Evolutionary conservation across 2,113 vertebrate species (phyloP).

Genomic region (Phylloscopus whistleri): DNA sequence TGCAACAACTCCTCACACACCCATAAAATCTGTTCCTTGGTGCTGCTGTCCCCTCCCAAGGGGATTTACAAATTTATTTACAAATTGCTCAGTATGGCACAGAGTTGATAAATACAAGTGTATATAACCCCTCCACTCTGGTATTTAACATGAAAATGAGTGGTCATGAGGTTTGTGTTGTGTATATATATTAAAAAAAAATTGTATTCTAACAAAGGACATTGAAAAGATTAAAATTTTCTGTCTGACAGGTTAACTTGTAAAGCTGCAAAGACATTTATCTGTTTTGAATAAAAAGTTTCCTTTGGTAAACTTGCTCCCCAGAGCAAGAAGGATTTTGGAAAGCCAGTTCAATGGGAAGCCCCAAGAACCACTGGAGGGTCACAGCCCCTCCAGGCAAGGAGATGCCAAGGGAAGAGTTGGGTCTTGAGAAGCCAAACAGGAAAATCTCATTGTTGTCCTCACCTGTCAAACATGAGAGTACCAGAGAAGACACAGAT

Average conservation of each 20-base stretch:
- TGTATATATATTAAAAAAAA: background rate
- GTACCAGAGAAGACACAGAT: background rate
- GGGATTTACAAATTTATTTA: background rate
- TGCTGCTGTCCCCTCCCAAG: background rate
- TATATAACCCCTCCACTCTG: background rate
- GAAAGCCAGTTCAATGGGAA: background rate
- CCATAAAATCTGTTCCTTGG: background rate
- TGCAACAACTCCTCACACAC: background rate
- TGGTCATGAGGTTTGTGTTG: background rate
- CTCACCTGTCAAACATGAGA: background rate
- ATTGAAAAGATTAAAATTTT: background rate
- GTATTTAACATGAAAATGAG: background rate
- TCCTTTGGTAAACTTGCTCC: background rate
- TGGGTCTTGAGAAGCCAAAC: background rate
- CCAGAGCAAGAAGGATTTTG: background rate
- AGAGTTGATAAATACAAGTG: background rate
- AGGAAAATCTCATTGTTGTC: background rate
- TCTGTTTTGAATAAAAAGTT: background rate
- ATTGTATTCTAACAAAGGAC: background rate
- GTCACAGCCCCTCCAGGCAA: background rate
- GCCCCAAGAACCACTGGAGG: background rate
- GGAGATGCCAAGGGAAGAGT: background rate
- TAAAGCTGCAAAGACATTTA: background rate
- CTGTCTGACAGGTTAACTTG: background rate
- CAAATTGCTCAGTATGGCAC: background rate